A percentile compares a stretch with the other conserved stretches of the same genome.
Conservation (phyloP, 2,888 invertebrate species). For the Oegoconia quadripuncta region DNA sequence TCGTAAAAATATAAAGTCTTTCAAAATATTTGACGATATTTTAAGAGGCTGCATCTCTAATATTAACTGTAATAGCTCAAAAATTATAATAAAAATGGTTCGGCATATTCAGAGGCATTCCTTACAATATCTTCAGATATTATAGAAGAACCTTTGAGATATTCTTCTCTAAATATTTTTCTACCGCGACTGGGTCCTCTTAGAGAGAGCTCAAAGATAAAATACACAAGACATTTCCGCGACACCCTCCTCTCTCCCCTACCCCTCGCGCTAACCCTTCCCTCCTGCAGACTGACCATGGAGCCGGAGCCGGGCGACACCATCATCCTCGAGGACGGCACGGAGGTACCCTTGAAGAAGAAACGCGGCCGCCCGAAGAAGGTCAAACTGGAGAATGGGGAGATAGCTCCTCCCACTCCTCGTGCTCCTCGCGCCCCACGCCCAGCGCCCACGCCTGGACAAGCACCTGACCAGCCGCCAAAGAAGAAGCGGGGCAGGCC, state of each 20-base stretch:
- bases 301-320: constrained; percentile 76
- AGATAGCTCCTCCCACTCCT: constrained; percentile 78
- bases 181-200: not conserved
- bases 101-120: too few relatives aligned
- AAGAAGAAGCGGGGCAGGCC: constrained; percentile 94
- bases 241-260: not conserved
- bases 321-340: constrained; percentile 80
- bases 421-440: constrained; percentile 63
- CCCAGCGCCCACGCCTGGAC: constrained; percentile 41
- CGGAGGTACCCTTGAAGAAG: constrained; percentile 87
- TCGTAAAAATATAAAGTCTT: too few relatives aligned
- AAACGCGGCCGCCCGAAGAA: constrained; percentile 95
- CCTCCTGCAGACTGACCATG: constrained; percentile 63
- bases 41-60: too few relatives aligned
- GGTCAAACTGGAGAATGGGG: constrained; percentile 84
- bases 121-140: too few relatives aligned
- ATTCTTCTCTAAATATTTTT: too few relatives aligned
- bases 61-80: too few relatives aligned
- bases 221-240: not conserved
- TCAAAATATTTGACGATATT: too few relatives aligned
- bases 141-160: too few relatives aligned
- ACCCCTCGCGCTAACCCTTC: not conserved
- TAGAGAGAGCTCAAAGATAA: not conserved
- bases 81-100: too few relatives aligned
- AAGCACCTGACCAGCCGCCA: constrained; percentile 75